phyloP scores from a whole-genome alignment of 2,113 vertebrate species.

The Lophotis ruficrista region DNA sequence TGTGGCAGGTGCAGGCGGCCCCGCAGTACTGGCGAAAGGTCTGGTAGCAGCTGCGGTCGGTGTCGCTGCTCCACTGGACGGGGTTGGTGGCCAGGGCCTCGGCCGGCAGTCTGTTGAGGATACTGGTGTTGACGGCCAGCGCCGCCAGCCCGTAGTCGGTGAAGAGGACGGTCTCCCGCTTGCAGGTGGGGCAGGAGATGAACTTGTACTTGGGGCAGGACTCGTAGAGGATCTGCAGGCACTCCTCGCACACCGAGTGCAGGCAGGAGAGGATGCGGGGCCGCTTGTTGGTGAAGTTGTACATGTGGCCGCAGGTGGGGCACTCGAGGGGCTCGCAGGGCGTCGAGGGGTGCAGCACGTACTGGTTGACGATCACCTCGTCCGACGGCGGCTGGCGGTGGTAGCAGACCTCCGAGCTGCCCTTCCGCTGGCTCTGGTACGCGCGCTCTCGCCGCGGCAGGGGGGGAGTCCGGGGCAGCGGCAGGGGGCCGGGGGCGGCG shows the following conservation, averaged over 20 bases:
- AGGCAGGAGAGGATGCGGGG: slow-evolving; percentile 97
- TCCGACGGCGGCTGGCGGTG: slow-evolving; percentile 88
- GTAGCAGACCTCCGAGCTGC: slow-evolving; percentile 92
- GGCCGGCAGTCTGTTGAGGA: slow-evolving; percentile 92
- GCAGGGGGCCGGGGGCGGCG: slow-evolving; percentile 59
- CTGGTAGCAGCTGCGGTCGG: slow-evolving; percentile 99
- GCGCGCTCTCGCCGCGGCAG: slow-evolving; percentile 81
- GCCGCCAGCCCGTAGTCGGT: slow-evolving; percentile 98
- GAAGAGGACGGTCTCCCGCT: slow-evolving; percentile 97
- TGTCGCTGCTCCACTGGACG: slow-evolving; percentile 93
- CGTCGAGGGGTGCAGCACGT: slow-evolving; percentile 85
- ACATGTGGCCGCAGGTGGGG: slow-evolving; percentile 96
- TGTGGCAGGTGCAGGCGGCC: slow-evolving; percentile 95
- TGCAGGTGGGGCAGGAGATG: slow-evolving; percentile 98
- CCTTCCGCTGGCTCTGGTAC: slow-evolving; percentile 88
- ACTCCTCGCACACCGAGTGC: slow-evolving; percentile 98
- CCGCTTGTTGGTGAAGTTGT: slow-evolving; percentile 94
- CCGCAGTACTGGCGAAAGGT: slow-evolving; percentile 99
- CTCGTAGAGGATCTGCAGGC: slow-evolving; percentile 98
- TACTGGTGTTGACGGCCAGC: slow-evolving; percentile 97
- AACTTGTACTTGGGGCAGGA: slow-evolving; percentile 99
- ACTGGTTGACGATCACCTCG: slow-evolving; percentile 97
- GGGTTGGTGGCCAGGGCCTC: slow-evolving; percentile 84
- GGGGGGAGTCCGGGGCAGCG: slow-evolving; percentile 80
- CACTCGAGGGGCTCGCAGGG: slow-evolving; percentile 94